Percentiles rank a stretch among this genome's conserved stretches.
These are phyloP conservation scores for Lordiphosa fenestrarum DNA, from an alignment of 2,888 invertebrate species.

Conservation along the genomic window DNA sequence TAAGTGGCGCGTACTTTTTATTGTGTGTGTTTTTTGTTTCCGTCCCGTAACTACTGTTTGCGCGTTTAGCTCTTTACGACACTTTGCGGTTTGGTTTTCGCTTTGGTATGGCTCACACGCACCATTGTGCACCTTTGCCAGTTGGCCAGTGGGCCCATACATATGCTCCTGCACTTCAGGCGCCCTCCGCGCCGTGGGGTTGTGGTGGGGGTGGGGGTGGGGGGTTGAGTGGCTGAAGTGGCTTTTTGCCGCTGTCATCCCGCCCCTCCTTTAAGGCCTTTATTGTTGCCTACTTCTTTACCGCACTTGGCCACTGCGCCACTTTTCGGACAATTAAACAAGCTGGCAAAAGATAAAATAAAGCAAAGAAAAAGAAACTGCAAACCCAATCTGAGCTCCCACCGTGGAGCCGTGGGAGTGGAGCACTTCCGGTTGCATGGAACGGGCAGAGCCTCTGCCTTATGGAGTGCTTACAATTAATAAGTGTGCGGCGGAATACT, in stretches of 20 bases:
- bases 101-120: conserved; percentile 8
- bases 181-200: too few species aligned
- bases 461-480: conserved; percentile 3
- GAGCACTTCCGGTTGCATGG: conserved; percentile 4
- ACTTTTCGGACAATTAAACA: conserved; percentile 54
- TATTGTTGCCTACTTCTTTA: conserved; percentile 12
- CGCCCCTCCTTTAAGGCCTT: neutral
- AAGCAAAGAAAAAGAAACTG: conserved; percentile 18
- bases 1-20: conserved; percentile 28
- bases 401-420: conserved; percentile 3
- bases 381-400: conserved; percentile 6
- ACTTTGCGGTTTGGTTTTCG: conserved; percentile 17
- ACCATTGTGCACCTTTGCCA: conserved; percentile 5
- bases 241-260: neutral
- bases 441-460: conserved; percentile 1
- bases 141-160: too few species aligned
- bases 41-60: conserved; percentile 6
- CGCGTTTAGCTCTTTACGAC: conserved; percentile 8
- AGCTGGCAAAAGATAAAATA: conserved; percentile 26
- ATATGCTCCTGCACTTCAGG: too few species aligned
- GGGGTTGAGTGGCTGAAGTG: conserved; percentile 1
- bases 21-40: neutral
- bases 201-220: too few species aligned
- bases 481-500: conserved; percentile 3
- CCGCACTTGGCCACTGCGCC: conserved; percentile 6